Percentiles rank a stretch among this genome's conserved stretches.
These are phyloP conservation scores for Dryobates pubescens DNA, from an alignment of 2,797 vertebrate species.

Conservation along the genomic window DNA sequence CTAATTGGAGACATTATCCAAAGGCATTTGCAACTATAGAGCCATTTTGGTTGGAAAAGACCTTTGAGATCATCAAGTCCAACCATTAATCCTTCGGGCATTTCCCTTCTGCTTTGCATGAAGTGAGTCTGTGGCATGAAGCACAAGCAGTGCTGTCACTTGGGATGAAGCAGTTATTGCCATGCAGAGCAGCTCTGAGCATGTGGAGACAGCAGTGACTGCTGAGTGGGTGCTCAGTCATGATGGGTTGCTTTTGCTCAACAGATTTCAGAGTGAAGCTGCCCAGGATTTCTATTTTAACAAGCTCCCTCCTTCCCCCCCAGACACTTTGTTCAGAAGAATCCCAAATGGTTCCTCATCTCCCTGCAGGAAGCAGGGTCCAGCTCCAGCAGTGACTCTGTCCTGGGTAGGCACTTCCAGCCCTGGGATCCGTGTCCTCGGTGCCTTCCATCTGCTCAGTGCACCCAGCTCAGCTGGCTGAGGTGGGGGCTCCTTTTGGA, in stretches of 20 bases:
- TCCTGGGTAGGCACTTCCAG: background rate
- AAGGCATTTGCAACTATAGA: background rate
- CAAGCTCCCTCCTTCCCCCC: background rate
- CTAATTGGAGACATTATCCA: background rate
- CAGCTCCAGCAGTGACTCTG: background rate
- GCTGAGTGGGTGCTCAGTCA: background rate
- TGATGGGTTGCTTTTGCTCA: background rate
- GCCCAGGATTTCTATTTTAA: background rate
- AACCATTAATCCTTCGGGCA: background rate
- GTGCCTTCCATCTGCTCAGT: background rate
- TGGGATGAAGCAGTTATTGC: fast-evolving
- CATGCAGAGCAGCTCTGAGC: fast-evolving
- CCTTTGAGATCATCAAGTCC: too few relatives aligned
- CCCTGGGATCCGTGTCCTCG: fast-evolving
- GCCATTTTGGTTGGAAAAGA: too few relatives aligned
- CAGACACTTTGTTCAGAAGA: fast-evolving
- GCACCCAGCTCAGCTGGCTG: too few relatives aligned
- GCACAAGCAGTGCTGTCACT: background rate
- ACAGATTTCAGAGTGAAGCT: background rate
- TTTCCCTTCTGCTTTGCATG: background rate
- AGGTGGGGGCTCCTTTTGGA: too few relatives aligned
- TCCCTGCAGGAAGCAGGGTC: fast-evolving
- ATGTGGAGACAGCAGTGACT: fast-evolving
- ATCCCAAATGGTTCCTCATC: fast-evolving
- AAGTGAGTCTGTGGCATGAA: background rate